Conservation (phyloP, 1,140 invertebrate species). For the Pomacea maculata region DNA sequence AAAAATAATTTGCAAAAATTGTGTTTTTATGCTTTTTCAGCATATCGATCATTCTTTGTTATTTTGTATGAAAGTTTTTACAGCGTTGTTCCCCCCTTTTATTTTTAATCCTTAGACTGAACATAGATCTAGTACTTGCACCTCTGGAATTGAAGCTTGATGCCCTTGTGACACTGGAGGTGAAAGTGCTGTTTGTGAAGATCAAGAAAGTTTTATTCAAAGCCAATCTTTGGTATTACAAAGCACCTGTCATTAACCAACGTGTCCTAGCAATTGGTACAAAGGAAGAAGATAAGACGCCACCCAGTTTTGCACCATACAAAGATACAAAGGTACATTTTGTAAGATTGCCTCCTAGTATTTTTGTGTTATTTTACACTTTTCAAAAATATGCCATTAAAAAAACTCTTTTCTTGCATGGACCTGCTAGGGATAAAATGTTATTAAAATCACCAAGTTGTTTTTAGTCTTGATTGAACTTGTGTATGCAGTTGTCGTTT, state of each 20-base stretch:
- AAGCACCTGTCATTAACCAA: slow-evolving; percentile 39
- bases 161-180: slow-evolving; percentile 41
- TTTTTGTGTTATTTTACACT: neutral
- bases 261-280: slow-evolving; percentile 40
- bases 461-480: too few relatives aligned
- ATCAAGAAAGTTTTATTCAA: slow-evolving; percentile 41
- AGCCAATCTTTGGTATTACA: slow-evolving; percentile 38
- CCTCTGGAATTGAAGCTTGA: slow-evolving; percentile 37
- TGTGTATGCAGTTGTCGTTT: too few relatives aligned
- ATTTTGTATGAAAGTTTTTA: too few relatives aligned
- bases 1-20: too few relatives aligned
- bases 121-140: slow-evolving; percentile 42
- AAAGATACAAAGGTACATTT: slow-evolving; percentile 13
- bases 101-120: slow-evolving; percentile 25
- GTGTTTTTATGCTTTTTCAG: too few relatives aligned
- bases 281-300: slow-evolving; percentile 41
- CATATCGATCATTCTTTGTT: too few relatives aligned
- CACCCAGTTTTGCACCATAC: slow-evolving; percentile 32
- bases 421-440: neutral
- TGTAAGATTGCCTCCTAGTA: neutral
- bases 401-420: neutral
- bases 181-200: slow-evolving; percentile 28
- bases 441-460: neutral
- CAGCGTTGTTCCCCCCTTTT: too few relatives aligned
- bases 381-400: neutral